These are phyloP conservation scores for Antheraea assamensis DNA, from an alignment of 2,888 invertebrate species.

Conservation along the genomic window DNA sequence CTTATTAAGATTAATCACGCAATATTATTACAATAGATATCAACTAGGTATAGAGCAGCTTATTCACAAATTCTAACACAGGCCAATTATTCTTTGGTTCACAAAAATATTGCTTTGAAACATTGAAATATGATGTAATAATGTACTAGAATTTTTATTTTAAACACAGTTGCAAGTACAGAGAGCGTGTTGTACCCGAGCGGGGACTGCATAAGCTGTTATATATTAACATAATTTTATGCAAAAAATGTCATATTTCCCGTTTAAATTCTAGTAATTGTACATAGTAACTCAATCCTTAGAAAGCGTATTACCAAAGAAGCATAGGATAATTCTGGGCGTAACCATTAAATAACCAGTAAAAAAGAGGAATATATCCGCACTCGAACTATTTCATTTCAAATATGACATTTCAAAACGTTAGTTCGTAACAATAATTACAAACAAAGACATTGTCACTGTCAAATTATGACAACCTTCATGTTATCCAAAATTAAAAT, in stretches of 20 bases:
- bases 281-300: neutral
- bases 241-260: no score
- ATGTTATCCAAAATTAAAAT: neutral
- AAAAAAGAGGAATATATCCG: neutral
- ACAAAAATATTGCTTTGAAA: slow-evolving; percentile 45
- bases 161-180: neutral
- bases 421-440: neutral
- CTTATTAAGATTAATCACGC: slow-evolving; percentile 2
- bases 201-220: neutral
- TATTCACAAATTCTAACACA: slow-evolving; percentile 24
- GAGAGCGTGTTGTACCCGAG: neutral
- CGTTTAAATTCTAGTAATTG: neutral
- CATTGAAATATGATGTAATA: neutral
- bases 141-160: neutral
- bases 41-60: slow-evolving; percentile 30
- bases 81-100: slow-evolving; percentile 61
- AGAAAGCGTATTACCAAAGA: slow-evolving; percentile 40
- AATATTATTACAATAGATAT: slow-evolving; percentile 27
- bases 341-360: neutral
- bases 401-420: neutral
- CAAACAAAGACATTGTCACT: neutral
- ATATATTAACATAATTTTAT: no score
- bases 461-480: neutral
- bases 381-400: neutral
- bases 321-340: slow-evolving; percentile 16